Evolutionary conservation across 1,140 invertebrate genomes (phyloP).

Genomic region (Drosophila rhopaloa): DNA sequence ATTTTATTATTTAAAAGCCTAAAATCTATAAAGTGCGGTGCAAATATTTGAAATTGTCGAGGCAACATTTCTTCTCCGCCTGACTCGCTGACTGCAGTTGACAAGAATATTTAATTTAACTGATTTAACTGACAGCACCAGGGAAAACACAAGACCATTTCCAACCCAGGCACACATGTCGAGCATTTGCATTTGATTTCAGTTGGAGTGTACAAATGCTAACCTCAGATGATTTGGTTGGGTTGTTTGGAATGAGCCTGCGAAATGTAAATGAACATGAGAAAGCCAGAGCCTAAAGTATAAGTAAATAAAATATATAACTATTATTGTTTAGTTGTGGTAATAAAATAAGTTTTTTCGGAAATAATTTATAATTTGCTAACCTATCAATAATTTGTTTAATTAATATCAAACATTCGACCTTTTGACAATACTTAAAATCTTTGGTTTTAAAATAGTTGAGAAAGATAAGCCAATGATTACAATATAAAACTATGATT

Average conservation of each 20-base stretch:
- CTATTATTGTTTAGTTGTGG: no score
- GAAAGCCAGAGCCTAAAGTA: no score
- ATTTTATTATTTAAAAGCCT: constrained; percentile 82
- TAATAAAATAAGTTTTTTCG: no score
- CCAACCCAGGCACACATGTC: constrained; percentile 34
- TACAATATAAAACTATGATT: no score
- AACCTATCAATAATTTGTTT: no score
- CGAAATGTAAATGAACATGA: not conserved
- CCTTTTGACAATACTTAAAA: no score
- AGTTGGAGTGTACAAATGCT: constrained; percentile 27
- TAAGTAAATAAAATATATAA: no score
- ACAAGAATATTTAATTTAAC: constrained; percentile 82
- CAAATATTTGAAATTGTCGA: constrained; percentile 80
- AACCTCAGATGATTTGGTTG: not conserved
- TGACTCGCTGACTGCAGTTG: constrained; percentile 77
- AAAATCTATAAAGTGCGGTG: constrained; percentile 82
- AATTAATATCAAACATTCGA: no score
- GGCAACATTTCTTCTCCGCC: constrained; percentile 64
- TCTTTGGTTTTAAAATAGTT: no score
- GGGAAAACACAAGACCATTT: constrained; percentile 37
- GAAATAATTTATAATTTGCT: no score
- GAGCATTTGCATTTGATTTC: constrained; percentile 52
- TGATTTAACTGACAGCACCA: constrained; percentile 14
- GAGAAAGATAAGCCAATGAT: not conserved
- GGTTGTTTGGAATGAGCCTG: not conserved